Base-by-base conservation (phyloP, 2,888 invertebrate species). In the Phyllotreta striolata region DNA sequence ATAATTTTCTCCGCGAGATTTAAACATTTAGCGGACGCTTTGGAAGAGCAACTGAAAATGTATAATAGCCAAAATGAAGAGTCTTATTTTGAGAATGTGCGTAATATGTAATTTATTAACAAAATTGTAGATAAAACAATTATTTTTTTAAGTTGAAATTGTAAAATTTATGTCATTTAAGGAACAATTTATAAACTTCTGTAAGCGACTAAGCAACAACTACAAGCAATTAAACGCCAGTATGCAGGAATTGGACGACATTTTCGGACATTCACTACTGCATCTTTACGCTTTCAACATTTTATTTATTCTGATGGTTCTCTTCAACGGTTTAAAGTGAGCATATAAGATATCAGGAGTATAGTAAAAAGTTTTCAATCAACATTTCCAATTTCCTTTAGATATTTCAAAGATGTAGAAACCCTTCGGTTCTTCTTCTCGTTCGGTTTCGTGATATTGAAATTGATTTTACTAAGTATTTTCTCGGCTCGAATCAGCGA, bases 1-100 rank as follows among this genome's bases (percentile, higher is more conserved):
- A 84, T 88, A 74, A 89, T 89, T 0, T 77, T 91, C 55, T 80
- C 87, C 0, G 85, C 87, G 6, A 83, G 88, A 55, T 91, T 90
- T 70, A 81, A 84, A 38, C 86, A 88, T 72, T 66, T 76, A 24
- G 60, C 66, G 3, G 10, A 40, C 12, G 40, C 64, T 4, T 39
- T 68, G 7, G 34, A 67, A 44, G 41, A 24, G 0, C 55, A 59
- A 12, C 6, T 60, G 12, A 39, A 34, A 39, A 58, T 12, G 9
- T 5, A 9, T 10, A 58, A 39, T 54, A 2, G 7, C 47, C 12
- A 37, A 47, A 40, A 40, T 10, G 2, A 12, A 10, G 34, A 12
- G 14, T 13, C 10, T n/a, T 54, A 2, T 39, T 12, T 7, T 55
- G n/a, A 35, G 3, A 49, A 37, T 49, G 34, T 37, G 14, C 37